Evolutionary conservation across 2,797 vertebrate genomes (phyloP).

Genomic region (Toxotes lorentzi): DNA sequence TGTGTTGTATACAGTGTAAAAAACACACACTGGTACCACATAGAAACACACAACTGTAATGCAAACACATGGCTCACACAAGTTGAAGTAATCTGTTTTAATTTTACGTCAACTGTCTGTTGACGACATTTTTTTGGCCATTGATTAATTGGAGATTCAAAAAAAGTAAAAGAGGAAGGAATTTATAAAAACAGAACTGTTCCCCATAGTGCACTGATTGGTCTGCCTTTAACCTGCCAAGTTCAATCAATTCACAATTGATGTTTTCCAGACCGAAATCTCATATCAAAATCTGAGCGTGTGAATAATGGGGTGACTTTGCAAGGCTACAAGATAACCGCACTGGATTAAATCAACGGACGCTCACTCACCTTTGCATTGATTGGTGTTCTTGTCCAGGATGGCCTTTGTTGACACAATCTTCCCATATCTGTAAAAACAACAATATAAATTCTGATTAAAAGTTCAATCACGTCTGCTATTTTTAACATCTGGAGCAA

Average conservation of each 20-base stretch:
- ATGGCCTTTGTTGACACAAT: constrained; percentile 99
- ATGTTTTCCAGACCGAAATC: constrained; percentile 40
- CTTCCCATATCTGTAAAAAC: constrained; percentile 93
- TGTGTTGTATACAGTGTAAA: constrained; percentile 1
- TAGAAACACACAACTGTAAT: constrained; percentile 8
- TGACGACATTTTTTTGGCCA: constrained; percentile 18
- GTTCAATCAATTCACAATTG: constrained; percentile 36
- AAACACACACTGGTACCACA: constrained; percentile 8
- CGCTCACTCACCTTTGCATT: constrained; percentile 94
- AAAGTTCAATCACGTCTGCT: neutral
- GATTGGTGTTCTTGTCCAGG: constrained; percentile 99
- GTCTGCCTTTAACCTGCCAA: constrained; percentile 36
- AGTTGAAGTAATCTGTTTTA: constrained; percentile 15
- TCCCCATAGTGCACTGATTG: constrained; percentile 29
- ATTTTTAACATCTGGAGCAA: constrained; percentile 12
- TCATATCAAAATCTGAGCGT: constrained; percentile 20
- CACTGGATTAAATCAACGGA: neutral
- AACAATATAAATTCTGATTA: constrained; percentile 47
- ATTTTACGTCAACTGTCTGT: constrained; percentile 19
- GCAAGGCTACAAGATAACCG: neutral
- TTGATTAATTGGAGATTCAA: constrained; percentile 44
- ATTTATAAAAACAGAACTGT: constrained; percentile 36
- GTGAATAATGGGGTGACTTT: neutral
- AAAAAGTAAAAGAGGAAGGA: constrained; percentile 17
- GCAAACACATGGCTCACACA: constrained; percentile 18